Base-by-base conservation (phyloP, 1,140 invertebrate genomes). In the Pseudobourletiella spinata region DNA sequence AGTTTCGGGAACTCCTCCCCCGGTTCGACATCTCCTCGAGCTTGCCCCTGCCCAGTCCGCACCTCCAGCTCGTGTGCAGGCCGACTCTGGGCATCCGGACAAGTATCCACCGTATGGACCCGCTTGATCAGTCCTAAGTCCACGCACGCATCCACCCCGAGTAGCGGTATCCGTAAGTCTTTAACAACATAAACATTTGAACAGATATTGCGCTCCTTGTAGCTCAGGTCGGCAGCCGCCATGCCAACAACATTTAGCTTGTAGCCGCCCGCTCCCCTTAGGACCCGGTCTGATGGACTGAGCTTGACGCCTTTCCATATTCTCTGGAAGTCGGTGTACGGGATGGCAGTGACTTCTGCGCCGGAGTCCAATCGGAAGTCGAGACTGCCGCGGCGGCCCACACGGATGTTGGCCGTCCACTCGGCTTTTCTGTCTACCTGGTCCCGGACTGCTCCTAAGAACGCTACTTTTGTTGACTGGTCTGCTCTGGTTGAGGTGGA, bases 281-380 rank as follows among this genome's bases (percentile, higher is more conserved):
- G 18, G 3, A 18, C n/a, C 15, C 29, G 2, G 20, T 8, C 2
- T 8, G 48, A n/a, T 20, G 24, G 25, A 2, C 35, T 32, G 4
- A 50, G 18, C 6, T 22, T 24, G 29, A 14, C 15, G 20, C 6
- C 15, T 11, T 54, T 29, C n/a, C n/a, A n/a, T n/a, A n/a, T n/a
- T 6, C 51, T 24, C 24, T 42, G 6, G 15, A 22, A 24, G 4
- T 50, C 11, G 3, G 1, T 8, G 2, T 50, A 30, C 15, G 59
- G 59, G 28, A 65, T 32, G 22, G 20, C 44, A 22, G 57, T 65
- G 3, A 61, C 63, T 24, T 65, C 63, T 50, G 63, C 63, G 1
- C 63, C 63, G 29, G 59, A 26, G 30, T 65, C 63, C 1, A 65
- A 35, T 18, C 43, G 51, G 29, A 65, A 65, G 4, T n/a, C n/a